A percentile compares a stretch with the other conserved stretches of the same genome.
phyloP scores from a whole-genome alignment of 2,113 vertebrate species.

The Microcebus lehilahytsara region DNA sequence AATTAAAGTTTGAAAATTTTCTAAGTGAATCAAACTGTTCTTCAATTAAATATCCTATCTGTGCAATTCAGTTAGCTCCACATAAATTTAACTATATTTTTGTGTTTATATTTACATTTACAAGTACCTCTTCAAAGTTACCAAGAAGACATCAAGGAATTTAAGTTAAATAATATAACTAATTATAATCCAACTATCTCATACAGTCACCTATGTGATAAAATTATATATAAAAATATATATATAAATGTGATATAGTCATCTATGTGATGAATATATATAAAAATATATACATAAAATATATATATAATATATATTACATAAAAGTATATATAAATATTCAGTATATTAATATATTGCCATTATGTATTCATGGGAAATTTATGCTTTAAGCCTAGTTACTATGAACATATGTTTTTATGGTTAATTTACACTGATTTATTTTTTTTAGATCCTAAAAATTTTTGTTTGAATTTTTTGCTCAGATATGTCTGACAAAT shows the following conservation, averaged over 20 bases:
- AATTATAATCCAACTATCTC: neutral
- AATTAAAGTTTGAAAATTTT: neutral
- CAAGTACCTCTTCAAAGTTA: neutral
- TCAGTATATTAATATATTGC: neutral
- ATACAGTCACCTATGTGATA: neutral
- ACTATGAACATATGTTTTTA: neutral
- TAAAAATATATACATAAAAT: no score
- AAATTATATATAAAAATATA: neutral
- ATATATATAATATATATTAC: no score
- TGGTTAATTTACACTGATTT: neutral
- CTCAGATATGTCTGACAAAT: neutral
- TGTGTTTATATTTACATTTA: neutral
- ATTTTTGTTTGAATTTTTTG: neutral
- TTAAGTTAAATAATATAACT: neutral
- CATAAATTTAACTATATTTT: neutral
- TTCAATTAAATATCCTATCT: neutral
- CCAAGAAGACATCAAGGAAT: neutral
- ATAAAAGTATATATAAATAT: neutral
- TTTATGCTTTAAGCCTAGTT: neutral
- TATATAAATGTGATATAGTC: neutral
- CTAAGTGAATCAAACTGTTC: neutral
- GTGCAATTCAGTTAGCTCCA: neutral
- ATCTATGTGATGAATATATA: neutral
- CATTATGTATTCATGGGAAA: neutral
- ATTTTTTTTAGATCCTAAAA: neutral